phyloP scores from a whole-genome alignment of 2,113 vertebrate species.

The Ranitomeya imitator region DNA sequence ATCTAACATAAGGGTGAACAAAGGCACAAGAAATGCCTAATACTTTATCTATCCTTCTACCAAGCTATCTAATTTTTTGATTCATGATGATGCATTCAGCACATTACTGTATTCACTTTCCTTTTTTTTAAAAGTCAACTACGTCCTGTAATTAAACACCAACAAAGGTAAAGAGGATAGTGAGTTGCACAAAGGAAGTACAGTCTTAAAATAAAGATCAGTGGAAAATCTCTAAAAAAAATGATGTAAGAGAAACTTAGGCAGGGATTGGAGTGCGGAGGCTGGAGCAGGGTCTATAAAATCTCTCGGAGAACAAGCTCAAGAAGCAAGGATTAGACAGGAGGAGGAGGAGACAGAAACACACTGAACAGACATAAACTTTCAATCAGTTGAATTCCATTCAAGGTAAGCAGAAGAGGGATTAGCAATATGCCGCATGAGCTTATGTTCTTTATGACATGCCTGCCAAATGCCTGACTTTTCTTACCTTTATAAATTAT shows the following conservation, averaged over 20 bases:
- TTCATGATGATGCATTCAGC: background rate
- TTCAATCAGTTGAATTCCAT: conserved; percentile 61
- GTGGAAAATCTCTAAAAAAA: conserved; percentile 79
- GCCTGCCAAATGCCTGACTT: background rate
- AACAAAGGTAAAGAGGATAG: conserved; percentile 48
- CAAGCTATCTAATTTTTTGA: background rate
- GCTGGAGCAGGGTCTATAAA: conserved; percentile 65
- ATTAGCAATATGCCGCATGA: background rate
- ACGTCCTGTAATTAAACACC: conserved; percentile 56
- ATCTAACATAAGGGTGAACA: too few relatives aligned
- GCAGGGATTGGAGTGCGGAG: conserved; percentile 72
- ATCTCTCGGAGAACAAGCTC: conserved; percentile 63
- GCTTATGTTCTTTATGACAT: background rate
- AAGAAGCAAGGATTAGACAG: conserved; percentile 61
- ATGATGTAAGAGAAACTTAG: conserved; percentile 80
- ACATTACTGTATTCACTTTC: background rate
- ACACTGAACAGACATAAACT: conserved; percentile 41
- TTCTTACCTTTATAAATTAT: background rate
- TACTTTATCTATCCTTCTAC: too few relatives aligned
- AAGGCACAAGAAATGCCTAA: too few relatives aligned
- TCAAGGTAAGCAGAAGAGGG: conserved; percentile 70
- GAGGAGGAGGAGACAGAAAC: conserved; percentile 47
- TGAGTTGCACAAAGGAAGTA: conserved; percentile 61
- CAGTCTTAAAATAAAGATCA: conserved; percentile 71
- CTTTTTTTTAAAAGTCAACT: background rate